phyloP scores from a whole-genome alignment of 2,113 vertebrate species.

The Ovis canadensis region DNA sequence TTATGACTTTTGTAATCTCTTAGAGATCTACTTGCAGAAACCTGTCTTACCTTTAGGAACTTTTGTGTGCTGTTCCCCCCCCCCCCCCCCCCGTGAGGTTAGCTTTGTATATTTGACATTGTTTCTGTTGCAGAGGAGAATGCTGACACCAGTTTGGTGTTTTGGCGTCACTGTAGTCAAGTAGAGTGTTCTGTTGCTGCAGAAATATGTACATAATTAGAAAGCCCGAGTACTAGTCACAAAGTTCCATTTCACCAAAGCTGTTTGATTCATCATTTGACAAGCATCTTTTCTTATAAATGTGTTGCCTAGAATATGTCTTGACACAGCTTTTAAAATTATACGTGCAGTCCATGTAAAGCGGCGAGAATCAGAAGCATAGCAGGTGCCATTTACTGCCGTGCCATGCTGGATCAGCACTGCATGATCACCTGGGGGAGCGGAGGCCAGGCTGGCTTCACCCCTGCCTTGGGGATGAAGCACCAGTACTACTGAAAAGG shows the following conservation, averaged over 20 bases:
- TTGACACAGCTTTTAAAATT: background rate
- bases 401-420: background rate
- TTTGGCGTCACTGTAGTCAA: background rate
- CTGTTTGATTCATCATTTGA: background rate
- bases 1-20: background rate
- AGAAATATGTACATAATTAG: background rate
- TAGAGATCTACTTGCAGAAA: background rate
- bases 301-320: background rate
- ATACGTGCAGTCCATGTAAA: background rate
- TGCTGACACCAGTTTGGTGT: background rate
- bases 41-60: background rate
- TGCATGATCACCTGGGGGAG: rapidly evolving
- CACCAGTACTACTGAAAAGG: background rate
- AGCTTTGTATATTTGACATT: background rate
- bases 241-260: background rate
- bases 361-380: background rate
- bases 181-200: background rate
- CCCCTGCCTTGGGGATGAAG: background rate
- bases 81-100: background rate
- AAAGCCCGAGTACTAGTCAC: background rate
- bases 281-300: background rate
- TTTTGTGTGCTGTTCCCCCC: background rate
- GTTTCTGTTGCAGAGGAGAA: background rate
- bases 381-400: background rate
- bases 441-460: background rate